phyloP scores from a whole-genome alignment of 2,797 vertebrate genomes.

The Borostomias antarcticus region DNA sequence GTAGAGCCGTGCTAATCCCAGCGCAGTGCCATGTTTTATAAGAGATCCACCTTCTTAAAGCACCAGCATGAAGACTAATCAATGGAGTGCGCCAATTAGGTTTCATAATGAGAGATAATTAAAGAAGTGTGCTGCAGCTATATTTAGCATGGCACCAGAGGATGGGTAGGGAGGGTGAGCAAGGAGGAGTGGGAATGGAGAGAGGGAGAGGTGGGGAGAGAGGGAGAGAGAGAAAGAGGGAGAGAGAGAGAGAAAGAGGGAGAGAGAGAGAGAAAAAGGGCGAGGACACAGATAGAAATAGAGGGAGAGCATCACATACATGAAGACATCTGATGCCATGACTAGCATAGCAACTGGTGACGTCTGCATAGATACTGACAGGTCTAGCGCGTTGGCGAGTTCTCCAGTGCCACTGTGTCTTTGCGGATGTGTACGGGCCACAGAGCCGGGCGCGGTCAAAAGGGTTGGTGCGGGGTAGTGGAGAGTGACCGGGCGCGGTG shows the following conservation, averaged over 20 bases:
- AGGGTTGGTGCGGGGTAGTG: not conserved
- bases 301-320: not conserved
- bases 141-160: slow-evolving; percentile 70
- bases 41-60: slow-evolving; percentile 62
- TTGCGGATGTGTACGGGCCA: not conserved
- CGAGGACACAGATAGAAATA: slow-evolving; percentile 5
- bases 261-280: slow-evolving; percentile 4
- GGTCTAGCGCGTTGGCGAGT: not conserved
- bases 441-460: not conserved
- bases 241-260: slow-evolving; percentile 38
- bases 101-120: slow-evolving; percentile 74
- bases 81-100: slow-evolving; percentile 71
- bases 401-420: no score
- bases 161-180: slow-evolving; percentile 54
- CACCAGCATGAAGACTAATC: slow-evolving; percentile 56
- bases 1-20: slow-evolving; percentile 19
- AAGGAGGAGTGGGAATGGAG: slow-evolving; percentile 28
- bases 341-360: not conserved
- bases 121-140: slow-evolving; percentile 71
- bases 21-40: slow-evolving; percentile 44
- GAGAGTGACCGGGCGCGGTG: not conserved
- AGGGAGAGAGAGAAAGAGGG: slow-evolving; percentile 18
- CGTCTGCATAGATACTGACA: not conserved
- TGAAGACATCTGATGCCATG: not conserved
- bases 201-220: no score